Evolutionary conservation across 2,888 invertebrate species (phyloP).

Genomic region (Hydrotaea cyrtoneurina): DNA sequence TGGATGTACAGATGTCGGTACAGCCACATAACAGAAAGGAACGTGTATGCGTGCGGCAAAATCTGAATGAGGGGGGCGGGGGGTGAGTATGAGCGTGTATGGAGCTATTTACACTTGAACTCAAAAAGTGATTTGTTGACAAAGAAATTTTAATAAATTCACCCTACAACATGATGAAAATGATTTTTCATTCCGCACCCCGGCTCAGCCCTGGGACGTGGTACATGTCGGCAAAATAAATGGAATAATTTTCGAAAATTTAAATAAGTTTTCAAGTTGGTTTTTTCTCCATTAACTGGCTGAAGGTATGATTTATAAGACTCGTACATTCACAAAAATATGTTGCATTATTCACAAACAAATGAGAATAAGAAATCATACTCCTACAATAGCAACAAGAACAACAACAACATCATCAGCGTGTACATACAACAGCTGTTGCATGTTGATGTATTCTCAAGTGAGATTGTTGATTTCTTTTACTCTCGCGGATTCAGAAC

Average conservation of each 20-base stretch:
- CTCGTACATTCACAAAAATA: constrained; percentile 34
- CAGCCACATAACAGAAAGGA: background rate
- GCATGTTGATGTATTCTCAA: constrained; percentile 39
- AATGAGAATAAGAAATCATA: constrained; percentile 8
- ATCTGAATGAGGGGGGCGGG: background rate
- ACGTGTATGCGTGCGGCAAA: background rate
- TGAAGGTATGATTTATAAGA: constrained; percentile 51
- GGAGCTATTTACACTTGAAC: constrained; percentile 59
- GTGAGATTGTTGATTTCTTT: background rate
- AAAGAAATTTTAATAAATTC: constrained; percentile 77
- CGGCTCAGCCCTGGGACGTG: background rate
- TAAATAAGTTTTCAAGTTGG: constrained; percentile 53
- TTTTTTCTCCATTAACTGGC: constrained; percentile 24
- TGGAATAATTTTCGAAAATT: constrained; percentile 55
- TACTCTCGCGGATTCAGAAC: background rate
- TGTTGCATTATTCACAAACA: constrained; percentile 45
- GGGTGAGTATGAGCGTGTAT: background rate
- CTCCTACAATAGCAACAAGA: background rate
- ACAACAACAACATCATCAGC: constrained; percentile 16
- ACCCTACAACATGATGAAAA: constrained; percentile 69
- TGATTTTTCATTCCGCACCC: constrained; percentile 45
- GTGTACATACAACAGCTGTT: constrained; percentile 42
- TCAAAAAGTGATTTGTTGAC: constrained; percentile 77
- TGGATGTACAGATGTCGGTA: background rate
- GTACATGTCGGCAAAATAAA: constrained; percentile 48